phyloP scores from a whole-genome alignment of 2,113 vertebrate genomes.

The Mellivora capensis region DNA sequence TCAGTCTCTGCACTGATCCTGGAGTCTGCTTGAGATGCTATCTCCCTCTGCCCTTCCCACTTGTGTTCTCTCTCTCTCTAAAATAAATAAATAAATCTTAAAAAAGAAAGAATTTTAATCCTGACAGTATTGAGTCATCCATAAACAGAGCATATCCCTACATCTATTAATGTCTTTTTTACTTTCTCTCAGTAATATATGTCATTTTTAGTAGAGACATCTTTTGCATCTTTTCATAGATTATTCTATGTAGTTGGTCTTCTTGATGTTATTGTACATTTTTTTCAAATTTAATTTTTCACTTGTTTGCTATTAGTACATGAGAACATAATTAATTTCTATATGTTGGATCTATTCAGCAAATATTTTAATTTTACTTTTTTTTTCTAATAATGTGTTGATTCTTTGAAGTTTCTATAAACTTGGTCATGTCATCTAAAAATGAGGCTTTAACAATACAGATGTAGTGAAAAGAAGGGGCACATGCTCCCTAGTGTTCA shows the following conservation, averaged over 20 bases:
- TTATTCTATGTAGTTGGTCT: background rate
- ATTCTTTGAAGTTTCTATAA: background rate
- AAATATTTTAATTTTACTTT: background rate
- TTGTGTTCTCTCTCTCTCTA: background rate
- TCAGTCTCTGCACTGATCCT: background rate
- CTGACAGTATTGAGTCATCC: background rate
- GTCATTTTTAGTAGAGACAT: background rate
- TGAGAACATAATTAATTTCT: background rate
- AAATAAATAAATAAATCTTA: background rate
- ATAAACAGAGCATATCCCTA: background rate
- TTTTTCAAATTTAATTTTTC: background rate
- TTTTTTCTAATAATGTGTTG: background rate
- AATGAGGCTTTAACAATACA: background rate
- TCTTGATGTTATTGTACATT: background rate
- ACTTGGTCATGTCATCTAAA: background rate
- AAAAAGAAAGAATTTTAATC: background rate
- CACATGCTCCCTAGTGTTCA: too few species aligned
- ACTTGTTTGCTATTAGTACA: background rate
- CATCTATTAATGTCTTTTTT: background rate
- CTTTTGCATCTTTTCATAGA: background rate
- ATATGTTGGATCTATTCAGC: background rate
- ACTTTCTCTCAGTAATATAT: background rate
- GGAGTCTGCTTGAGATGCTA: background rate
- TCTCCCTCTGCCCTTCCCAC: background rate
- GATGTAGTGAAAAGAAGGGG: too few species aligned